These are phyloP conservation scores for Cataglyphis albicans DNA, from an alignment of 2,888 invertebrate genomes.

Conservation along the genomic window DNA sequence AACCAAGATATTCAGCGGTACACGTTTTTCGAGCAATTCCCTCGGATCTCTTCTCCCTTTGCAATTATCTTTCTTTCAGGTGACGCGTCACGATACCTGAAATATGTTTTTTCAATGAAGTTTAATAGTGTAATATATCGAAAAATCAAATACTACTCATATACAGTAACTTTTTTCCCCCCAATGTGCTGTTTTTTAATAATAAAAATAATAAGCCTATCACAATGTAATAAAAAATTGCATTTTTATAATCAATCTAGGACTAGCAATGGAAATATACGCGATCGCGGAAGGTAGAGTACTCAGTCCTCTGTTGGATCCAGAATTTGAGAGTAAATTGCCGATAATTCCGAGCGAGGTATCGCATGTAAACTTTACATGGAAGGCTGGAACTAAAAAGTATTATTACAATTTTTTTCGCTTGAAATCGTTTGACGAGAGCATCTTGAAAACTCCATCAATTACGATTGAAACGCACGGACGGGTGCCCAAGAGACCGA, in stretches of 20 bases:
- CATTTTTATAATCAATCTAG: slow-evolving; percentile 85
- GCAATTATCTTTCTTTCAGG: not conserved
- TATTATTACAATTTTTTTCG: slow-evolving; percentile 95
- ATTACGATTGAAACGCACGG: slow-evolving; percentile 95
- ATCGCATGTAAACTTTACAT: slow-evolving; percentile 95
- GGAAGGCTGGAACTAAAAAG: slow-evolving; percentile 93
- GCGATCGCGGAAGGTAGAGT: slow-evolving; percentile 96
- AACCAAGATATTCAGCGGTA: slow-evolving; percentile 96
- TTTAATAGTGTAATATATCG: not conserved
- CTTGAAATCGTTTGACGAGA: slow-evolving; percentile 93
- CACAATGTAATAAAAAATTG: slow-evolving; percentile 1
- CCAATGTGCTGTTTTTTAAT: not conserved
- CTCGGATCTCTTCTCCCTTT: not conserved
- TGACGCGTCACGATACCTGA: not conserved
- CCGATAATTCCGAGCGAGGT: slow-evolving; percentile 97
- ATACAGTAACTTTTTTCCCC: not conserved
- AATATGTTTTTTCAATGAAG: not conserved
- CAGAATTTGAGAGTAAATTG: slow-evolving; percentile 95
- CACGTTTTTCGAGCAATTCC: not conserved
- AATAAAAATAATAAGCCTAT: not conserved
- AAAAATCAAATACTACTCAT: not conserved
- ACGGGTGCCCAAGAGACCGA: slow-evolving; percentile 93
- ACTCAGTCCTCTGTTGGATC: slow-evolving; percentile 94
- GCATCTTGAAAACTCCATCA: slow-evolving; percentile 94
- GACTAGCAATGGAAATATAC: slow-evolving; percentile 94